These are phyloP conservation scores for Rhinichthys osculus DNA, from an alignment of 2,797 vertebrate species.

Conservation along the genomic window DNA sequence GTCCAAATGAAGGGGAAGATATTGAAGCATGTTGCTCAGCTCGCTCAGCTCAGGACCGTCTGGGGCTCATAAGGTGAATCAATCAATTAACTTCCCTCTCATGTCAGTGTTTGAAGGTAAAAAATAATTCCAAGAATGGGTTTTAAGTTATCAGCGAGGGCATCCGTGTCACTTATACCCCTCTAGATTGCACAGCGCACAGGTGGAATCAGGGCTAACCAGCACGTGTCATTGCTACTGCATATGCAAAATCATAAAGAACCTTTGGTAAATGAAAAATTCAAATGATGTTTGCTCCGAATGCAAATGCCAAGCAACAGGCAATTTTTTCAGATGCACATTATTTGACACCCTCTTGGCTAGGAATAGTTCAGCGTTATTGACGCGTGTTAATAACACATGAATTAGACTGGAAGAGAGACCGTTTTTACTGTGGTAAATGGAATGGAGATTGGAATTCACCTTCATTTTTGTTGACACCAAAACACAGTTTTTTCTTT, in stretches of 20 bases:
- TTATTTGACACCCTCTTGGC: constrained; percentile 37
- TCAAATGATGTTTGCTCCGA: constrained; percentile 56
- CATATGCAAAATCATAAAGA: constrained; percentile 56
- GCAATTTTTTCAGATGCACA: constrained; percentile 43
- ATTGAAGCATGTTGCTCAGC: background rate
- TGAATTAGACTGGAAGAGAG: constrained; percentile 14
- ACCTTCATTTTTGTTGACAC: constrained; percentile 3
- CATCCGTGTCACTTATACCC: constrained; percentile 65
- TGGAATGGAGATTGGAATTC: background rate
- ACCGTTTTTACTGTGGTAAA: constrained; percentile 5
- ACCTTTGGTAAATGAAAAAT: constrained; percentile 55
- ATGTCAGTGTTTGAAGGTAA: constrained; percentile 62
- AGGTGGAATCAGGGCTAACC: constrained; percentile 35
- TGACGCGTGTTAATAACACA: constrained; percentile 24
- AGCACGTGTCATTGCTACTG: constrained; percentile 67
- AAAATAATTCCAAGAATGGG: constrained; percentile 67
- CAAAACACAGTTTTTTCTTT: background rate
- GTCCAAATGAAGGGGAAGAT: constrained; percentile 48
- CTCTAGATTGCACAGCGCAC: constrained; percentile 63
- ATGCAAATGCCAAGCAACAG: constrained; percentile 56
- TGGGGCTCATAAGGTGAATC: constrained; percentile 39
- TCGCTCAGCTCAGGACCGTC: constrained; percentile 23
- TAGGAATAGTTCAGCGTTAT: constrained; percentile 19
- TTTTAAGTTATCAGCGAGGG: constrained; percentile 50
- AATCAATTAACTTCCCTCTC: constrained; percentile 44